Percentiles rank a stretch among this genome's conserved stretches.
Evolutionary conservation across 1,140 invertebrate genomes (phyloP).

Genomic region (Eriocheir sinensis): DNA sequence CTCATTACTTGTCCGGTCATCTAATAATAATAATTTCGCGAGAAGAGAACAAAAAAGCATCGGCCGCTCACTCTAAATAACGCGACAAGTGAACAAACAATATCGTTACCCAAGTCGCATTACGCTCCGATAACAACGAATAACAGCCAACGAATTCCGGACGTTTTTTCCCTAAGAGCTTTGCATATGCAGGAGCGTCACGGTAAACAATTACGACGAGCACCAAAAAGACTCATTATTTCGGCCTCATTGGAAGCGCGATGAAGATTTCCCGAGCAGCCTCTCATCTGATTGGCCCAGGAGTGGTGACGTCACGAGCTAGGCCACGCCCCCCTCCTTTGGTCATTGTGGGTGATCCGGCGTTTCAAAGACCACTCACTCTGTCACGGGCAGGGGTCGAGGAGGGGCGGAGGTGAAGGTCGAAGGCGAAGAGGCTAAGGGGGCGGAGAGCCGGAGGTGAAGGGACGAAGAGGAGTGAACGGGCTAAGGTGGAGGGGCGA

Average conservation of each 20-base stretch:
- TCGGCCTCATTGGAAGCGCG: neutral
- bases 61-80: neutral
- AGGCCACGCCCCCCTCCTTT: neutral
- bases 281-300: neutral
- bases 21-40: too few relatives aligned
- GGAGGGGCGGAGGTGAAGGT: too few relatives aligned
- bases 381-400: too few relatives aligned
- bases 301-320: neutral
- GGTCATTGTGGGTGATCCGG: neutral
- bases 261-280: neutral
- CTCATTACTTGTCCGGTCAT: too few relatives aligned
- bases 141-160: neutral
- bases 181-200: neutral
- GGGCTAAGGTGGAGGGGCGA: too few relatives aligned
- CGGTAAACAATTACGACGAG: neutral
- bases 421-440: too few relatives aligned
- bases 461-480: too few relatives aligned
- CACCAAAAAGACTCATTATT: neutral
- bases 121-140: neutral
- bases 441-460: neutral
- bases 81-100: neutral
- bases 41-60: neutral
- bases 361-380: too few relatives aligned
- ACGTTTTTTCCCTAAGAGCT: neutral
- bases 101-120: neutral